Base-by-base conservation (phyloP, 2,888 invertebrate species). In the Vesta saturnalis region DNA sequence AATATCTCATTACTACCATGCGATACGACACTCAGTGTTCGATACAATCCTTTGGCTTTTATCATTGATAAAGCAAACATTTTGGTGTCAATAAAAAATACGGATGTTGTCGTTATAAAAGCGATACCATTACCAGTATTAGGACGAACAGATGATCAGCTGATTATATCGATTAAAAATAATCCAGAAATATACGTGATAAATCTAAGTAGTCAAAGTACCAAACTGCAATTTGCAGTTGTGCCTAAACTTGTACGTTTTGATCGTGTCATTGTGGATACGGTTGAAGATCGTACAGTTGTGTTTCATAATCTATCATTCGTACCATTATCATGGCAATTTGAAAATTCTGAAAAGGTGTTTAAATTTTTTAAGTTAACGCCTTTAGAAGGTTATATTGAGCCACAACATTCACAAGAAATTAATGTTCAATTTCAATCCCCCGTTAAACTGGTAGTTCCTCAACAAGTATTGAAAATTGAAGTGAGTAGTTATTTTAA, bases 161-260 rank as follows among this genome's bases (percentile, higher is more conserved):
- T 86, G 12, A 72, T 82, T 1, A 65, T 86, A 1, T 78, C 82
- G 1, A 77, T 89, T 1, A 87, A 87, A 76, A 86, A 90, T 75
- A 91, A 90, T 78, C 89, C 90, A 0, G 85, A 86, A 73, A 85
- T 89, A 39, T 84, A 88, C 35, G 77, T 80, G 3, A 84, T 90
- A 8, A 82, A 85, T 72, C 77, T 90, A 4, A 79, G 82, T 10
- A 86, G 88, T 72, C 84, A 81, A 46, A 89, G 89, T 16, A 85
- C 87, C 4, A 82, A 85, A 54, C 83, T 90, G 43, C 81, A 84
- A 15, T 84, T 90, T 47, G 85, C 79, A 49, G 63, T 86, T 1
- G 77, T 78, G 1, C 82, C 83, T 1, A 85, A 83, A 66, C 60
- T 73, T 4, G 66, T 85, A 79, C 83, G 84, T 61, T 90, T 89